phyloP scores from a whole-genome alignment of 1,140 invertebrate species.

The Apocrypta bakeri region DNA sequence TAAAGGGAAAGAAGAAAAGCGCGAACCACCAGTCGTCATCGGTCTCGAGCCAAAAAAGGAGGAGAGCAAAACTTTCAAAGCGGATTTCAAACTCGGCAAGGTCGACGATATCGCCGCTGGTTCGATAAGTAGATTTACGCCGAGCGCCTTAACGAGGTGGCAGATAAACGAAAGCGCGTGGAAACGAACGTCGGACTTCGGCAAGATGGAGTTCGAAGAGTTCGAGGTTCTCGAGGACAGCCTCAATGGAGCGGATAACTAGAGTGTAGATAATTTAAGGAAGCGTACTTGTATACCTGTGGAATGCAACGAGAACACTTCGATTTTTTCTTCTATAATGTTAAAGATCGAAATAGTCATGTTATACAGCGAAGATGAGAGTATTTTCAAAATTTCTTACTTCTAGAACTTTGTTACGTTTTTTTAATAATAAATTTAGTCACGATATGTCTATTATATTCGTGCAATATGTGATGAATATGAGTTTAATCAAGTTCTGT shows the following conservation, averaged over 20 bases:
- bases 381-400: constrained; percentile 18
- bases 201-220: constrained; percentile 88
- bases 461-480: constrained; percentile 34
- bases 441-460: not conserved
- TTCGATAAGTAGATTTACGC: constrained; percentile 60
- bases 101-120: constrained; percentile 56
- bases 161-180: constrained; percentile 68
- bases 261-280: constrained; percentile 33
- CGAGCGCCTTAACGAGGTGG: constrained; percentile 68
- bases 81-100: constrained; percentile 67
- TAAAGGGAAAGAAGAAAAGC: constrained; percentile 56
- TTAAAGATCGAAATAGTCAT: not conserved
- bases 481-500: not conserved
- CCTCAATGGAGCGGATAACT: constrained; percentile 72
- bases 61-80: constrained; percentile 63
- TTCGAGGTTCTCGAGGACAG: constrained; percentile 84
- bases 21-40: constrained; percentile 69
- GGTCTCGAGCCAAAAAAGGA: constrained; percentile 71
- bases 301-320: not conserved
- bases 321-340: not conserved
- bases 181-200: constrained; percentile 75
- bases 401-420: not conserved
- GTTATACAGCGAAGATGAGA: not conserved
- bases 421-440: not conserved
- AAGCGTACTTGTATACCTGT: not conserved